Percentiles rank a stretch among this genome's conserved stretches.
Conservation (phyloP, 1,140 invertebrate species). For the Rhopalosiphum maidis region DNA sequence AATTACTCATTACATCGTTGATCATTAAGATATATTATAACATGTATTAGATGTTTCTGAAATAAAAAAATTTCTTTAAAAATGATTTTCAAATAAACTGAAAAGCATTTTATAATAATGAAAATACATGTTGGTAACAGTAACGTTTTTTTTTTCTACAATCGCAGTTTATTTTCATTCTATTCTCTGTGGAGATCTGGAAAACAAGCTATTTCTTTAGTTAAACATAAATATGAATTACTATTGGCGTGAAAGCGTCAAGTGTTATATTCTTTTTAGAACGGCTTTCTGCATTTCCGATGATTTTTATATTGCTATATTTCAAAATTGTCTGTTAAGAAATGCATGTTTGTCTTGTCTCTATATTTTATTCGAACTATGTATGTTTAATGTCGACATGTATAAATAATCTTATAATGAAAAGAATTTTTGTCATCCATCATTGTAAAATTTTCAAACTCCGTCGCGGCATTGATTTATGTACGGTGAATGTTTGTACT, state of each 20-base stretch:
- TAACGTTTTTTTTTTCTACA: background rate
- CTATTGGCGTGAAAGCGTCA: background rate
- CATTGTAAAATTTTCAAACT: background rate
- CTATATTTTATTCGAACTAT: background rate
- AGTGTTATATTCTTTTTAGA: background rate
- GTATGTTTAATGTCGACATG: background rate
- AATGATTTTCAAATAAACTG: background rate
- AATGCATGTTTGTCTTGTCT: background rate
- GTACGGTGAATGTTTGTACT: background rate
- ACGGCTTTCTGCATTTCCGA: background rate
- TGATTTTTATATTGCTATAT: background rate
- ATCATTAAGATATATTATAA: background rate
- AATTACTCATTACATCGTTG: background rate
- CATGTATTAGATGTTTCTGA: background rate
- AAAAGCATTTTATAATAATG: background rate
- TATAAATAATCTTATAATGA: background rate
- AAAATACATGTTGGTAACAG: background rate
- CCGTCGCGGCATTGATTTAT: background rate
- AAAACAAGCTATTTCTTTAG: slow-evolving; percentile 23
- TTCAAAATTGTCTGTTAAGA: background rate
- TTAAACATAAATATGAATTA: slow-evolving; percentile 37
- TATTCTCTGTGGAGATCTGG: slow-evolving; percentile 19
- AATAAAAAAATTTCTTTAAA: background rate
- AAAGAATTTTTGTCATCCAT: background rate
- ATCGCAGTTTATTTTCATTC: background rate